Conservation (phyloP, 1,140 invertebrate species). For the Akabosia matsudoensis region DNA sequence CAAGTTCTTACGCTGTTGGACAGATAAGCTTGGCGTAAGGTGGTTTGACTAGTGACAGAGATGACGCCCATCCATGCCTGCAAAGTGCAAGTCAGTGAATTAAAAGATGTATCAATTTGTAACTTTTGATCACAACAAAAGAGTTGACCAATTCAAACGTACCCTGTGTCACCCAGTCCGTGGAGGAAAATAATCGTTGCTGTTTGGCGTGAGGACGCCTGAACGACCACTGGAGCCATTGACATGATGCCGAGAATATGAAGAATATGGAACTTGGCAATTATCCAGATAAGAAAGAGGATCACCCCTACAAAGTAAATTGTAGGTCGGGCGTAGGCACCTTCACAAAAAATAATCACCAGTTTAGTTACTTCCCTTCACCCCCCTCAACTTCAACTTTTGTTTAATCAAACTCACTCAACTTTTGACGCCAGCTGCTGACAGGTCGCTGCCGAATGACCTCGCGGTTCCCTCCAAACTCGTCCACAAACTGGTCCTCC, state of each 20-base stretch:
- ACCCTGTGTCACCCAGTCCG: constrained; percentile 60
- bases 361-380: background rate
- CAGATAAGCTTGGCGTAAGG: constrained; percentile 88
- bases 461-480: too few species aligned
- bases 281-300: background rate
- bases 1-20: constrained; percentile 78
- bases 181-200: constrained; percentile 59
- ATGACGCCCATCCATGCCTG: constrained; percentile 89
- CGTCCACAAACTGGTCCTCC: too few species aligned
- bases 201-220: constrained; percentile 53
- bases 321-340: background rate
- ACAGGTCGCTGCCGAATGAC: too few species aligned
- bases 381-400: background rate
- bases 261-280: background rate
- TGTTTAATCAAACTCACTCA: too few species aligned
- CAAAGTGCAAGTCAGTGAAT: constrained; percentile 48
- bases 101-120: background rate
- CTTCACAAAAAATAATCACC: background rate
- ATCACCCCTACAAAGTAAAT: background rate
- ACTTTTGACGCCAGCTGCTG: too few species aligned
- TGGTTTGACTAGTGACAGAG: constrained; percentile 71
- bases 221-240: constrained; percentile 50
- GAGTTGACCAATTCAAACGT: too few species aligned
- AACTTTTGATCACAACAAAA: too few species aligned
- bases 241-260: constrained; percentile 13